Percentiles rank a stretch among this genome's conserved stretches.
These are phyloP conservation scores for Drosophila nasuta DNA, from an alignment of 1,140 invertebrate genomes.

Conservation along the genomic window DNA sequence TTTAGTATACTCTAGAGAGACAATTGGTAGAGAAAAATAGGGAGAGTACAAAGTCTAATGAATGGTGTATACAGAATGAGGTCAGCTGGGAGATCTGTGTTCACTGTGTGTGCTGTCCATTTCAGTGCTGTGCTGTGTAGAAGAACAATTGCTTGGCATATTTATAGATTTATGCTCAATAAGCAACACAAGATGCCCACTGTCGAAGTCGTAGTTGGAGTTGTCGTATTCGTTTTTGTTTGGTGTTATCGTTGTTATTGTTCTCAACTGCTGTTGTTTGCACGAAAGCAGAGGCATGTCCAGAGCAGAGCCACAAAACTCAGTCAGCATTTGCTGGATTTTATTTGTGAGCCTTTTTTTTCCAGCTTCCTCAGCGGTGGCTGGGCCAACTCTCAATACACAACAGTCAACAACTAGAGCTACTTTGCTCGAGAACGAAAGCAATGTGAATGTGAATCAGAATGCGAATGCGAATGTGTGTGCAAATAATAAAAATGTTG, in stretches of 20 bases:
- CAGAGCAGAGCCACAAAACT: conserved; percentile 26
- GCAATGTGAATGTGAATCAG: conserved; percentile 5
- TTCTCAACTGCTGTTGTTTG: conserved; percentile 40
- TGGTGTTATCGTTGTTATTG: conserved; percentile 23
- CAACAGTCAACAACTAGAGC: conserved; percentile 47
- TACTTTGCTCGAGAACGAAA: conserved; percentile 44
- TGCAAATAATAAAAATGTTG: conserved; percentile 73
- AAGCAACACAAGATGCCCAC: conserved; percentile 44
- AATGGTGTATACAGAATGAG: conserved; percentile 31
- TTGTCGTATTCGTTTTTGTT: not conserved
- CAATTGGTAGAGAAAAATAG: not conserved
- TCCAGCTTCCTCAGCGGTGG: not conserved
- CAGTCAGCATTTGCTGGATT: conserved; percentile 54
- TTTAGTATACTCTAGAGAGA: not conserved
- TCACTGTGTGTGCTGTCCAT: conserved; percentile 11
- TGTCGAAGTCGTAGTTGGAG: not conserved
- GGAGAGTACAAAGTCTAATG: conserved; percentile 22
- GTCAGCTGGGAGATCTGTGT: conserved; percentile 49
- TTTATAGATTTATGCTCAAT: conserved; percentile 65
- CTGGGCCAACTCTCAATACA: conserved; percentile 34
- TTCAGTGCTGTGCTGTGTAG: conserved; percentile 22
- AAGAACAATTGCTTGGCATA: conserved; percentile 61
- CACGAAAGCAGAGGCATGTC: conserved; percentile 9
- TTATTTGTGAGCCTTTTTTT: conserved; percentile 50
- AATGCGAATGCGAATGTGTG: conserved; percentile 24